Evolutionary conservation across 2,113 vertebrate species (phyloP), one percentile per base, ranked within the genome.

Genomic region (Fulmarus glacialis): DNA sequence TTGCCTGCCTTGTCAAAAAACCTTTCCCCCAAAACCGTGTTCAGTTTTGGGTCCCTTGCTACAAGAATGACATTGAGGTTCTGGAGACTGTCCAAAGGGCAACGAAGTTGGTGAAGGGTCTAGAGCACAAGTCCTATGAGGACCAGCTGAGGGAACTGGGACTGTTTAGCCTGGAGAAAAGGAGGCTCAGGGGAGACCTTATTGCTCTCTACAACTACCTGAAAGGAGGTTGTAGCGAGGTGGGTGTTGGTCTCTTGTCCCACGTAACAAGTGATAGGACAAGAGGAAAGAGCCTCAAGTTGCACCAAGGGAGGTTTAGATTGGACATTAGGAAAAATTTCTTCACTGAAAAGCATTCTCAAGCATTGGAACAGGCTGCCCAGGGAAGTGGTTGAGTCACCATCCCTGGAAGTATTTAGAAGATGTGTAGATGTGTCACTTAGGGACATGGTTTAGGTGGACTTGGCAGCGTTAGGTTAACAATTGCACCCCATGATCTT

Each of bases 11-110:
- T 52, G 43, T 34, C 48, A 77, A 32, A 90, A 50, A 8, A 0
- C 5, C 1, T 15, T 10, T 40, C 4, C 18, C 27, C 52, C 17
- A 30, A 63, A 82, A 10, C 3, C 1, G 0, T 60, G n/a, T 60
- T 36, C 15, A 24, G 22, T 36, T 36, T 36, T 16, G 23, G 23
- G n/a, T 9, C 58, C 8, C 22, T 60, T 23, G 24, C 22, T 60
- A 24, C 14, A 60, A 7, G n/a, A 24, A 36, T 16, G 34, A 24
- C n/a, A 16, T 24, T 15, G n/a, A 60, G 22, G 9, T 36, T n/a
- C 22, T 60, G n/a, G n/a, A 36, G 9, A 4, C 0, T 36, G 58
- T 60, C 58, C 58, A 24, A 36, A 60, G 58, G 9, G n/a, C 58
- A 60, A 36, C 9, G 5, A 60, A 17, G n/a, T 14, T 60, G 58